Percentiles rank a stretch among this genome's conserved stretches.
Evolutionary conservation across 2,113 vertebrate species (phyloP).

Genomic region (Nymphicus hollandicus): DNA sequence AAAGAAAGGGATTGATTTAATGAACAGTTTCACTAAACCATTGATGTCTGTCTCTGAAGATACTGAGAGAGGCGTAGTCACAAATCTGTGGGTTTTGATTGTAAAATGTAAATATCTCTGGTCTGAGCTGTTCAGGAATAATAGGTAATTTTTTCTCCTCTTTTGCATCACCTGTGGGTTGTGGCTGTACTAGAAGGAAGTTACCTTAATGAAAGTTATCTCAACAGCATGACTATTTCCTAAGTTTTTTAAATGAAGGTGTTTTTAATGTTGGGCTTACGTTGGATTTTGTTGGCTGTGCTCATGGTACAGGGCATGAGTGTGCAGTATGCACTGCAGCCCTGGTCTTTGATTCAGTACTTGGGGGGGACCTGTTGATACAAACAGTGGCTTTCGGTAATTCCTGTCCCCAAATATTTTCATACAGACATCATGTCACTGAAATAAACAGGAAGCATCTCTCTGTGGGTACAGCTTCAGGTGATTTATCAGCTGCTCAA

Average conservation of each 20-base stretch:
- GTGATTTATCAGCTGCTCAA: background rate
- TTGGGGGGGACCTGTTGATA: background rate
- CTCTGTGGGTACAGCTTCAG: background rate
- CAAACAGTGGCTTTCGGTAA: background rate
- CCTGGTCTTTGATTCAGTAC: accelerated
- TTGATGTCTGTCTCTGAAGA: background rate
- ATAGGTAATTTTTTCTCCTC: background rate
- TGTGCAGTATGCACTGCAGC: accelerated
- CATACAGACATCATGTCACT: background rate
- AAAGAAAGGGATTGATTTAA: background rate
- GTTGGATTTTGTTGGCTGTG: background rate
- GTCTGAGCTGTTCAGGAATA: background rate
- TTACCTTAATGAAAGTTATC: background rate
- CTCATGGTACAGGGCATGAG: background rate
- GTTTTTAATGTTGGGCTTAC: background rate
- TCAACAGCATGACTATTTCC: background rate
- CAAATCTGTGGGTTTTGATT: background rate
- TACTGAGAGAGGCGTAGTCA: background rate
- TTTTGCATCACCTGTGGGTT: background rate
- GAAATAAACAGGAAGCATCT: background rate
- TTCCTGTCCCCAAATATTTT: background rate
- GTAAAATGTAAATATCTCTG: background rate
- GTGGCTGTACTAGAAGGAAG: background rate
- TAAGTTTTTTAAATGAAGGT: background rate
- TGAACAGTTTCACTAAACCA: background rate